A percentile compares a stretch with the other conserved stretches of the same genome.
Conservation (phyloP, 2,888 invertebrate species). For the Caenorhabditis drosophilae region DNA sequence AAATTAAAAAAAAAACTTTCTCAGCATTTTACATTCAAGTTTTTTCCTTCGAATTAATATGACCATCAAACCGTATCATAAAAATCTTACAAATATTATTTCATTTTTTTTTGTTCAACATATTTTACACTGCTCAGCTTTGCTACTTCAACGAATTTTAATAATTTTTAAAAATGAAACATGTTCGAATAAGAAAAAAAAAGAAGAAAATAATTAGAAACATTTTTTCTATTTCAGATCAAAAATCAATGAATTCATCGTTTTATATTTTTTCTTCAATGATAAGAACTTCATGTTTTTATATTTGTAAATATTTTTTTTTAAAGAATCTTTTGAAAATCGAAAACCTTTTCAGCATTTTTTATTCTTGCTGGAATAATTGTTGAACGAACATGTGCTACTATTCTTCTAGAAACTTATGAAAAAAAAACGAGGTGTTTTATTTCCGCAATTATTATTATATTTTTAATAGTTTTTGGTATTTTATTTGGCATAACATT, state of each 20-base stretch:
- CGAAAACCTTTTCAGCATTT: neutral
- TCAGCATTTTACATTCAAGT: conserved; percentile 1
- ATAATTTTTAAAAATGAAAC: neutral
- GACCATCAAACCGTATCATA: neutral
- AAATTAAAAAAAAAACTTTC: neutral
- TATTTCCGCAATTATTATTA: neutral
- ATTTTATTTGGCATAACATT: conserved; percentile 1
- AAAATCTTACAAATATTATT: conserved; percentile 2
- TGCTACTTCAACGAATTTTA: neutral
- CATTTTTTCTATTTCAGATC: neutral
- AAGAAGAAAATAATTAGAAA: too few relatives aligned
- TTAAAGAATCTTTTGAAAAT: too few relatives aligned
- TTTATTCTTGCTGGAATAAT: neutral
- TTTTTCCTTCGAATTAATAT: neutral
- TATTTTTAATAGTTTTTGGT: neutral
- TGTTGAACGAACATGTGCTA: neutral
- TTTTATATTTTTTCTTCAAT: neutral
- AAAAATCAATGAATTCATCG: neutral
- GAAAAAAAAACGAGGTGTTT: neutral
- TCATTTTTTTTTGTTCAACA: neutral
- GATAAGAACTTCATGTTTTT: neutral
- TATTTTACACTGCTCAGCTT: neutral
- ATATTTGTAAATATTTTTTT: neutral
- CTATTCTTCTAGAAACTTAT: conserved; percentile 1
- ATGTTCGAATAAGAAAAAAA: neutral